Evolutionary conservation across 2,888 invertebrate species (phyloP), one percentile per base, ranked within the genome.

Genomic region (Anoncus sp.): DNA sequence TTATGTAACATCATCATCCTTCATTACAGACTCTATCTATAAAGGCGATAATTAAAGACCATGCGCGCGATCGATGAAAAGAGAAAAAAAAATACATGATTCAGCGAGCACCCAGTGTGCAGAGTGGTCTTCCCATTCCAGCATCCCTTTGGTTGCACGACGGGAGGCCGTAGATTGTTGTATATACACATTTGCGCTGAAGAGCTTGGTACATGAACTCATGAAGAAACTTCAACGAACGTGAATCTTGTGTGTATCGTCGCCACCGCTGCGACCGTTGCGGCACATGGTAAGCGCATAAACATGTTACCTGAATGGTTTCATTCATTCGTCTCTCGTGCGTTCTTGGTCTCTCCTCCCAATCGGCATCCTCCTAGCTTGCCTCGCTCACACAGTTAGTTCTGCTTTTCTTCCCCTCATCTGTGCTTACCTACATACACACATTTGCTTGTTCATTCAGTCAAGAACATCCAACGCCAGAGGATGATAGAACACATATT

Each of bases 251-350:
- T 51, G 71, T 73, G 63, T 45, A 14, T 45, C 78, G 55, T 57
- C 77, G 70, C 70, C 77, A 55, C 53, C 53, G 55, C 22, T 35
- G 47, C 47, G 74, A 45, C 57, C 72, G 67, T 70, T 75, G 79
- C 65, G 78, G 77, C 79, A 67, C 78, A 67, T 80, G 80, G 83
- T 80, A 80, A 84, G 81, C 83, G 77, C 81, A 84, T 85, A 85
- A 86, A 85, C 82, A 84, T 84, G 81, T 82, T 85, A 79, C 77
- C 75, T 83, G 77, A 86, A 86, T 85, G 83, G 82, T 83, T 87
- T 86, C 86, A 86, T 86, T 86, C 85, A 85, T 85, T 83, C 75
- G 71, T 78, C 78, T 72, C 71, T 75, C 75, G 66, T 55, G 57
- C 53, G 55, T 75, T 74, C 66, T 43, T 53, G 18, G 38, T 53